Evolutionary conservation across 2,888 invertebrate genomes (phyloP).

Genomic region (Coremacera marginata): DNA sequence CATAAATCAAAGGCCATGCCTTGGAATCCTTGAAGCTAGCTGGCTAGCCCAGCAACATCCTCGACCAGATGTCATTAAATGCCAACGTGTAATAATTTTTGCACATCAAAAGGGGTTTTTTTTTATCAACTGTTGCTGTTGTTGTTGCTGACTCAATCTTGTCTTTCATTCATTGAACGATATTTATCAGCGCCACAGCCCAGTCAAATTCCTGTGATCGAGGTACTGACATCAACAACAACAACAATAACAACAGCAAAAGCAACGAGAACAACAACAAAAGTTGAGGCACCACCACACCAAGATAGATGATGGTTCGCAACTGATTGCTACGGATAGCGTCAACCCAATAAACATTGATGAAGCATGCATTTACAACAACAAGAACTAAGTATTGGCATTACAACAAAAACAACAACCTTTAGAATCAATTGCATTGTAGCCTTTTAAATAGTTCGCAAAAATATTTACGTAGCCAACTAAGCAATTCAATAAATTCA

Average conservation of each 20-base stretch:
- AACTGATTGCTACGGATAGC: conserved; percentile 37
- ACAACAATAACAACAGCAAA: conserved; percentile 5
- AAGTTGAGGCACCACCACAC: neutral
- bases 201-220: conserved; percentile 16
- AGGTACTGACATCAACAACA: neutral
- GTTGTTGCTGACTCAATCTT: neutral
- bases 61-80: conserved; percentile 39
- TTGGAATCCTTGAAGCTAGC: conserved; percentile 20
- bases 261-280: neutral
- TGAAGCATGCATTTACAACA: conserved; percentile 32
- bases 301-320: conserved; percentile 23
- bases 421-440: neutral
- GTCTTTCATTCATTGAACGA: conserved; percentile 32
- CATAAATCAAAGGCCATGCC: conserved; percentile 39
- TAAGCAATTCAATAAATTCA: conserved; percentile 33
- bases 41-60: conserved; percentile 9
- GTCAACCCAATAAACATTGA: conserved; percentile 40
- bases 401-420: conserved; percentile 1
- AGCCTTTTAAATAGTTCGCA: conserved; percentile 19
- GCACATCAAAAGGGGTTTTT: neutral
- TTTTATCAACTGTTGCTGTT: neutral
- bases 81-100: conserved; percentile 43
- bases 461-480: conserved; percentile 31
- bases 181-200: conserved; percentile 40
- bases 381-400: neutral